phyloP scores from a whole-genome alignment of 2,797 vertebrate species.

The Cyprinella venusta region DNA sequence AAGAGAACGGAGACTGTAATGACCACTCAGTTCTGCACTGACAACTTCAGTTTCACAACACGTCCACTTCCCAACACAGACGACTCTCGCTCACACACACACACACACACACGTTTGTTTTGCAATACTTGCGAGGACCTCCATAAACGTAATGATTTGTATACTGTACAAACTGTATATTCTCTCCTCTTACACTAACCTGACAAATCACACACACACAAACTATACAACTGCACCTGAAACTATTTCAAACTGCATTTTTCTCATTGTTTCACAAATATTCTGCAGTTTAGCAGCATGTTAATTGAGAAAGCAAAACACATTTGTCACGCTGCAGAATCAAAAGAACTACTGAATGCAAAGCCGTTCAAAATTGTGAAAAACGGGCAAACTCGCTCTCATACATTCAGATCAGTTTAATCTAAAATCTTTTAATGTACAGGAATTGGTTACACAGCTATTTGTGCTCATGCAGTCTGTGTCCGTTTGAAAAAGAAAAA shows the following conservation, averaged over 20 bases:
- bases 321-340: background rate
- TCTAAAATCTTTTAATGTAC: background rate
- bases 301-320: background rate
- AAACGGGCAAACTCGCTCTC: background rate
- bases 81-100: constrained; percentile 14
- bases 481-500: background rate
- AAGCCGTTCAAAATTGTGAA: background rate
- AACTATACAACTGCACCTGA: background rate
- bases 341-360: background rate
- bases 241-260: background rate
- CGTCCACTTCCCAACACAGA: constrained; percentile 19
- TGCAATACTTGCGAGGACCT: too few relatives aligned
- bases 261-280: background rate
- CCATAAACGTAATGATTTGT: too few relatives aligned
- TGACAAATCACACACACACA: background rate
- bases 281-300: background rate
- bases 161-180: too few relatives aligned
- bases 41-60: constrained; percentile 71
- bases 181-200: too few relatives aligned
- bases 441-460: background rate
- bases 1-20: constrained; percentile 67
- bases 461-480: background rate
- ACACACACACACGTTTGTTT: constrained; percentile 16
- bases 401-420: background rate
- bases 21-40: constrained; percentile 78